Conservation (phyloP, 2,113 vertebrate genomes). For the Collichthys lucidus region DNA sequence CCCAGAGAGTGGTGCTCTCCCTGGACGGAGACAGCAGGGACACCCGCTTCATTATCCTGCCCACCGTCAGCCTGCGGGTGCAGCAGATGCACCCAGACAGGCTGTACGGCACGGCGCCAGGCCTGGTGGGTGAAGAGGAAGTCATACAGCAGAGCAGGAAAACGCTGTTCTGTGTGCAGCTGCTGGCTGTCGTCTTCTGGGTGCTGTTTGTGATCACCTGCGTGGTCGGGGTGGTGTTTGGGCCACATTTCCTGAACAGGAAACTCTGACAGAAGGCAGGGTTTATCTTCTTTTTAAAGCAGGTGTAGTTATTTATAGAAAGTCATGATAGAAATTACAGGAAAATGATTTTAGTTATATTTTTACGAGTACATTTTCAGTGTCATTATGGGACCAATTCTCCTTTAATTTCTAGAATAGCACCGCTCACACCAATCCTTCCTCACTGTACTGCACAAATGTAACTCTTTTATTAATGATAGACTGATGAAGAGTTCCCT, state of each 20-base stretch:
- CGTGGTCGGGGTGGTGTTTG: slow-evolving; percentile 80
- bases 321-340: background rate
- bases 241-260: slow-evolving; percentile 74
- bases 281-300: background rate
- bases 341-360: background rate
- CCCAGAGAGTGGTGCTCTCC: slow-evolving; percentile 82
- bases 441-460: background rate
- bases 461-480: background rate
- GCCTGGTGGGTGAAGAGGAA: slow-evolving; percentile 58
- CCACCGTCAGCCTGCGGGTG: slow-evolving; percentile 85
- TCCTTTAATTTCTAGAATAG: background rate
- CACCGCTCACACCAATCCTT: background rate
- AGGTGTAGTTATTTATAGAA: background rate
- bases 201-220: slow-evolving; percentile 83
- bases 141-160: slow-evolving; percentile 71
- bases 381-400: background rate
- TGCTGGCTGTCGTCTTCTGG: slow-evolving; percentile 82
- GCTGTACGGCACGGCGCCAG: slow-evolving; percentile 10
- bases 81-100: slow-evolving; percentile 81
- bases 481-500: slow-evolving; percentile 57
- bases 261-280: slow-evolving; percentile 18
- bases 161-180: slow-evolving; percentile 78
- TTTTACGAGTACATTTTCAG: slow-evolving; percentile 3
- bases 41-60: slow-evolving; percentile 82
- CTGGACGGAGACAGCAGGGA: slow-evolving; percentile 77